Percentiles rank a stretch among this genome's conserved stretches.
phyloP scores from a whole-genome alignment of 1,140 invertebrate genomes.

The Hycleus cichorii region DNA sequence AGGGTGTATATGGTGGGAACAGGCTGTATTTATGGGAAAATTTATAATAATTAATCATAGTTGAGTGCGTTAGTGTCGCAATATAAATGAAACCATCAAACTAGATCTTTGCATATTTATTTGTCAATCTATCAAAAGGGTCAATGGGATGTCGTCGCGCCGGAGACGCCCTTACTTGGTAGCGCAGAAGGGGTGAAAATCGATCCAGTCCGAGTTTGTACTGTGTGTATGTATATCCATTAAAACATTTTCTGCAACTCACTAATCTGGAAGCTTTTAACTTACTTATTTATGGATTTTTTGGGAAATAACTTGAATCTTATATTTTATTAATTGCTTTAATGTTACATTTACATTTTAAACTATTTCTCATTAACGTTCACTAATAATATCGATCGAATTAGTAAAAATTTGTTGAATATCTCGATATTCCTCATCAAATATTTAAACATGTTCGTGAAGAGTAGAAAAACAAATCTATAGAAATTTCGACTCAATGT shows the following conservation, averaged over 20 bases:
- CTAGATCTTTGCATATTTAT: constrained; percentile 24
- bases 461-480: no score
- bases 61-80: constrained; percentile 9
- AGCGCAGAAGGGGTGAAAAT: constrained; percentile 21
- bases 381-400: neutral
- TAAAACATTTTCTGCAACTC: constrained; percentile 28
- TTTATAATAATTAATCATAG: constrained; percentile 7
- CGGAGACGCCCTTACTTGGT: constrained; percentile 15
- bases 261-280: constrained; percentile 28
- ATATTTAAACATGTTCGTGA: no score
- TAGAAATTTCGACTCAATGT: constrained; percentile 4
- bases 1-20: constrained; percentile 6
- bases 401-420: neutral
- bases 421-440: neutral
- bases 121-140: constrained; percentile 26
- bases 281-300: constrained; percentile 20
- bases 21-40: constrained; percentile 10
- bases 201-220: constrained; percentile 13
- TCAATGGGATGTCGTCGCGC: constrained; percentile 18
- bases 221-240: constrained; percentile 20
- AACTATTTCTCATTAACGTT: no score
- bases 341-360: no score
- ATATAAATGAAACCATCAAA: neutral
- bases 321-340: no score
- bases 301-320: neutral